Percentiles rank a stretch among this genome's conserved stretches.
These are phyloP conservation scores for Nasonia longicornis DNA, from an alignment of 1,140 invertebrate species.

Conservation along the genomic window DNA sequence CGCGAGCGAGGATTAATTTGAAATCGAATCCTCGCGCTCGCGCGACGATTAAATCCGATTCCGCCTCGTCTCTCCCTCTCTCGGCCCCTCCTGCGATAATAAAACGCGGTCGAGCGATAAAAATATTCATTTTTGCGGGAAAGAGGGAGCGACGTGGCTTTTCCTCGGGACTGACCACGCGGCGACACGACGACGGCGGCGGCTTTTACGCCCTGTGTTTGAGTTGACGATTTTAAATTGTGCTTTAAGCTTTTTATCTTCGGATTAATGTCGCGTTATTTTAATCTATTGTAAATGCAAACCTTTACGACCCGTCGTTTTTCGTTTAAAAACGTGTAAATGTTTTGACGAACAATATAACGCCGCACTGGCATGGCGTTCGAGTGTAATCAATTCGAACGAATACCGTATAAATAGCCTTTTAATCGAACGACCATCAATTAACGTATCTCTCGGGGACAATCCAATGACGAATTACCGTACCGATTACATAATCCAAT, in stretches of 20 bases:
- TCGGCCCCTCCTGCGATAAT: neutral
- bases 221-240: neutral
- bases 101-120: neutral
- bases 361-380: too few relatives aligned
- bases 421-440: too few relatives aligned
- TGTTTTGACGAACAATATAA: too few relatives aligned
- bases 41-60: neutral
- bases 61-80: neutral
- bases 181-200: neutral
- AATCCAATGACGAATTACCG: too few relatives aligned
- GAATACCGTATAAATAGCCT: too few relatives aligned
- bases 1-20: neutral
- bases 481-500: too few relatives aligned
- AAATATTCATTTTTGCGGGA: neutral
- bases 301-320: too few relatives aligned
- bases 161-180: neutral
- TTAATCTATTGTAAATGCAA: neutral
- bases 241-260: slow-evolving; percentile 1
- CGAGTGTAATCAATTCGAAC: too few relatives aligned
- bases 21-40: neutral
- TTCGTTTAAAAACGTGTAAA: too few relatives aligned
- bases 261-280: neutral
- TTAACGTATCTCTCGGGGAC: too few relatives aligned
- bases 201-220: neutral
- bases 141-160: neutral